Base-by-base conservation (phyloP, 1,140 invertebrate species). In the Drosophila biarmipes region DNA sequence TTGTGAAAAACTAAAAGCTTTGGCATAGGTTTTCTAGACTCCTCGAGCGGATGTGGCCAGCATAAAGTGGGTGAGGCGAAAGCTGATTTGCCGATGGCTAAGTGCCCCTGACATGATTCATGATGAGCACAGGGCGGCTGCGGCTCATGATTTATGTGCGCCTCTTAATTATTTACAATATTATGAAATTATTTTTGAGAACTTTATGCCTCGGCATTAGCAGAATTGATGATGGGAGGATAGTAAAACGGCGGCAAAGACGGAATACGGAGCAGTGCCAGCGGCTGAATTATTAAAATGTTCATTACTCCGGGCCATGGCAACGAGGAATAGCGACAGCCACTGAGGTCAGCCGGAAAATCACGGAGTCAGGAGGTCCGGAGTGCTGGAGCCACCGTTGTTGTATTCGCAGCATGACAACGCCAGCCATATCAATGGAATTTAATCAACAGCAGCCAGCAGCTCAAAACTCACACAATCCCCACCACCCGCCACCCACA, bases 61-160 rank as follows among this genome's bases (percentile, higher is more conserved):
- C 57, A 53, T 56, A 72, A 58, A 72, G 66, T 69, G 68, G 43
- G 51, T 35, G 45, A 43, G 63, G 34, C 63, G 17, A 38, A 38
- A 61, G 67, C 48, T 72, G 69, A 72, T 73, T 61, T 51, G 51
- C 69, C 68, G 52, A 52, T 75, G 66, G 43, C 64, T 54, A 78
- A 86, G 80, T 89, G 84, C 80, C 85, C 85, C 85, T 89, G 84
- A 89, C 84, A 90, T 86, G 79, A 87, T 78, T 86, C 78, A 72
- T 43, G 58, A 55, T 42, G 40, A 46, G 64, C 29, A 43, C 29
- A 43, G n/a, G 37, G 21, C 27, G 29, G 45, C 6, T 7, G 17
- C 4, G 11, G 45, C 57, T 53, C 45, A 58, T 73, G 69, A 81
- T 78, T 84, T 59, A 62, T 71, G 62, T 61, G 17, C 56, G 69